Evolutionary conservation across 2,888 invertebrate genomes (phyloP).

Genomic region (Troides aeacus): DNA sequence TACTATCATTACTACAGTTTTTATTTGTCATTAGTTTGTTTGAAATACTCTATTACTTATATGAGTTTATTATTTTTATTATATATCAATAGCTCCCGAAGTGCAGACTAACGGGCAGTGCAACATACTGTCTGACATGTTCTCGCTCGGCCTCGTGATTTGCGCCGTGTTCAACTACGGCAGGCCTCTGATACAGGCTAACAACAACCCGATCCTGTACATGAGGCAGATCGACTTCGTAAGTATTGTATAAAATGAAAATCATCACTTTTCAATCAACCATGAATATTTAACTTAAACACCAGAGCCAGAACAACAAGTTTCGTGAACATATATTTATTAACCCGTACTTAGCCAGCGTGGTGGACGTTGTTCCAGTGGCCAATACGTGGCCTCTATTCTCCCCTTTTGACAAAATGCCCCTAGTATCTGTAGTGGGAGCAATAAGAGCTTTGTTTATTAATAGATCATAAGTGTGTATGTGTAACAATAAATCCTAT

Average conservation of each 20-base stretch:
- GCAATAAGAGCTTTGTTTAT: background rate
- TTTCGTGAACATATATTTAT: too few relatives aligned
- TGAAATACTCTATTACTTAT: too few relatives aligned
- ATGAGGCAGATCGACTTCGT: conserved; percentile 95
- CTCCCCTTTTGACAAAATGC: too few relatives aligned
- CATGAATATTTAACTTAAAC: too few relatives aligned
- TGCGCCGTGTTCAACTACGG: conserved; percentile 96
- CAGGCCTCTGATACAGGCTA: conserved; percentile 92
- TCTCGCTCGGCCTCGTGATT: conserved; percentile 96
- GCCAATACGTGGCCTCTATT: too few relatives aligned
- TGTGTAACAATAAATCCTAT: background rate
- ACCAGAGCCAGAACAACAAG: too few relatives aligned
- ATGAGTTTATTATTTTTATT: background rate
- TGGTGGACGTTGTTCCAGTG: too few relatives aligned
- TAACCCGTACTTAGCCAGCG: too few relatives aligned
- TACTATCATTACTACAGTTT: too few relatives aligned
- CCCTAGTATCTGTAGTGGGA: too few relatives aligned
- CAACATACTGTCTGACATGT: conserved; percentile 96
- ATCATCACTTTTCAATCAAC: background rate
- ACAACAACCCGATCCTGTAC: conserved; percentile 93
- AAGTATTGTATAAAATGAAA: conserved; percentile 57
- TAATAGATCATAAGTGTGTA: background rate
- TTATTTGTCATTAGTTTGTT: too few relatives aligned
- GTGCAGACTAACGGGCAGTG: conserved; percentile 90
- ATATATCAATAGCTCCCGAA: conserved; percentile 90